Conservation (phyloP, 2,797 vertebrate genomes). For the Thalassophryne amazonica region DNA sequence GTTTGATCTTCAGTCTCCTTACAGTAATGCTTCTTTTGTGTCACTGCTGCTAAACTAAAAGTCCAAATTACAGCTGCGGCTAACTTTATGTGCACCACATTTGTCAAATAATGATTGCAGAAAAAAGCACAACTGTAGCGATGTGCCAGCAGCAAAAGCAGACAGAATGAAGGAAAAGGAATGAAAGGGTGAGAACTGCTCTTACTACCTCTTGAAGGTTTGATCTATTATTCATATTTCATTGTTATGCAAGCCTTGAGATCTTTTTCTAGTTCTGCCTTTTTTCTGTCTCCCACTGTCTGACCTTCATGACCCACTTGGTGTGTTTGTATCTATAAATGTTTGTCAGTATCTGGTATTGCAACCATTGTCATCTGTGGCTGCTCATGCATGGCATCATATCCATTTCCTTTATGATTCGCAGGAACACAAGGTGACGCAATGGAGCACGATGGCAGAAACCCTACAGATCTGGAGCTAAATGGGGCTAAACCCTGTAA, state of each 20-base stretch:
- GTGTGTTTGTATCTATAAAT: constrained; percentile 24
- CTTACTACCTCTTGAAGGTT: constrained; percentile 28
- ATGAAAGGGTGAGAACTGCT: constrained; percentile 4
- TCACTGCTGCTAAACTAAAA: constrained; percentile 21
- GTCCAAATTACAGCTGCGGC: constrained; percentile 17
- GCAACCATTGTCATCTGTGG: constrained; percentile 39
- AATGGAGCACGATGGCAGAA: constrained; percentile 37
- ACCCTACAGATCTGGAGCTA: constrained; percentile 33
- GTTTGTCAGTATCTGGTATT: constrained; percentile 30
- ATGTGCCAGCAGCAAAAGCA: background rate
- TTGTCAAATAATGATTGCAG: constrained; percentile 16
- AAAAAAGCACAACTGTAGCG: constrained; percentile 4
- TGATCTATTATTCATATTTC: constrained; percentile 64
- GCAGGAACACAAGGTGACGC: constrained; percentile 35
- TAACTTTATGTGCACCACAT: constrained; percentile 14
- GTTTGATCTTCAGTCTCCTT: constrained; percentile 44
- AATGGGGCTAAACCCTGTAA: constrained; percentile 45
- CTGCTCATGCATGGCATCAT: constrained; percentile 59
- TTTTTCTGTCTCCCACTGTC: background rate
- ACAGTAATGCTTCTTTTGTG: constrained; percentile 18
- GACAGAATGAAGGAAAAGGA: constrained; percentile 1
- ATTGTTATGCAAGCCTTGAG: constrained; percentile 8
- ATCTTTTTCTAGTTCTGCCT: constrained; percentile 22
- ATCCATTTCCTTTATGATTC: constrained; percentile 57
- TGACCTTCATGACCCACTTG: constrained; percentile 22